A percentile compares a stretch with the other conserved stretches of the same genome.
Conservation (phyloP, 92 coral and sea anemone genomes). For the Virgularia gustaviana region DNA sequence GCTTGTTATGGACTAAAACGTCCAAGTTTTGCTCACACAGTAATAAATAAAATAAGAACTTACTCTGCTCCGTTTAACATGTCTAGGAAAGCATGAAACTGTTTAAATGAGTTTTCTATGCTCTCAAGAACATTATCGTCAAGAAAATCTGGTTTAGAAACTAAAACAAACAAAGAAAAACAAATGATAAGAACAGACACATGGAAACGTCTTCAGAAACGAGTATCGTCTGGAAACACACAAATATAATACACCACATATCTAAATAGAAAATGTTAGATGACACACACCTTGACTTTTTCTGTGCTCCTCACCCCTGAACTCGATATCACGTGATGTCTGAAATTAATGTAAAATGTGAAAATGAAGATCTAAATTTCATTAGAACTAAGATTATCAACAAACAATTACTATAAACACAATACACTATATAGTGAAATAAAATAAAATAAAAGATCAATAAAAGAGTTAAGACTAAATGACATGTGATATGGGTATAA, state of each 20-base stretch:
- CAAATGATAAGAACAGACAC: neutral
- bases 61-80: slow-evolving; percentile 86
- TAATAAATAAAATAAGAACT: no score
- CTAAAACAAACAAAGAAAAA: neutral
- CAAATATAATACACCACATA: no score
- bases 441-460: no score
- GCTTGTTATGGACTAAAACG: no score
- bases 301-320: neutral
- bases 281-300: neutral
- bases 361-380: no score
- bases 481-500: no score
- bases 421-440: no score
- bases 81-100: slow-evolving; percentile 87
- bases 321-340: neutral
- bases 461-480: no score
- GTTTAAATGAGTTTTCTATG: slow-evolving; percentile 91
- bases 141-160: slow-evolving; percentile 63
- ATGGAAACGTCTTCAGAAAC: neutral
- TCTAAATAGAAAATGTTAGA: neutral
- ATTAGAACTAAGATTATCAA: no score
- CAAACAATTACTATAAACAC: no score
- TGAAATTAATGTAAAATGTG: neutral
- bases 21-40: no score
- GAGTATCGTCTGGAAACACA: no score
- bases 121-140: slow-evolving; percentile 95